Evolutionary conservation across 2,888 invertebrate species (phyloP).

Genomic region (Xestia rhomboidea): DNA sequence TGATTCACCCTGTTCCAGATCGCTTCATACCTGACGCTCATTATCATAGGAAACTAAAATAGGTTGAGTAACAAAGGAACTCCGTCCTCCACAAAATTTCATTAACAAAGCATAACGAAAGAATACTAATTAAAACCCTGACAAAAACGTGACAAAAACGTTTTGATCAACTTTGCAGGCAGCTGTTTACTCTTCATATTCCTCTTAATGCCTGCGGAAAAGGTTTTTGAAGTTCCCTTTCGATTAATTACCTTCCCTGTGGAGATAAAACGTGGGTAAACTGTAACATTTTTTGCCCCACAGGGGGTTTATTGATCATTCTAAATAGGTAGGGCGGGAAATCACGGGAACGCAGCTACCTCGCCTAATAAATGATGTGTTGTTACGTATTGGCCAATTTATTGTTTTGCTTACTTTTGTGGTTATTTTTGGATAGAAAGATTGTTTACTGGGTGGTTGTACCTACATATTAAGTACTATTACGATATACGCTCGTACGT

Average conservation of each 20-base stretch:
- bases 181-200: slow-evolving; percentile 71
- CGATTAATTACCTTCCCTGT: slow-evolving; percentile 80
- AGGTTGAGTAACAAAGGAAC: background rate
- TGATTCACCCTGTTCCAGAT: too few species aligned
- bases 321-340: slow-evolving; percentile 71
- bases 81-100: slow-evolving; percentile 11
- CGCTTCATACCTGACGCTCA: background rate
- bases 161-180: slow-evolving; percentile 59
- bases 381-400: slow-evolving; percentile 54
- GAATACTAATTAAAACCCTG: slow-evolving; percentile 54
- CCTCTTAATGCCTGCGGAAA: slow-evolving; percentile 70
- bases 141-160: slow-evolving; percentile 51
- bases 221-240: slow-evolving; percentile 79
- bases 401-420: slow-evolving; percentile 48
- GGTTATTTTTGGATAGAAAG: slow-evolving; percentile 17
- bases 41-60: background rate
- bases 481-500: background rate
- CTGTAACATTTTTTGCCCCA: slow-evolving; percentile 76
- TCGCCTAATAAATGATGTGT: slow-evolving; percentile 61
- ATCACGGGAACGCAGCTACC: slow-evolving; percentile 61
- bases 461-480: too few species aligned
- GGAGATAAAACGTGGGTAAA: slow-evolving; percentile 73
- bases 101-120: slow-evolving; percentile 43
- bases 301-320: slow-evolving; percentile 77
- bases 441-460: background rate